Evolutionary conservation across 2,113 vertebrate genomes (phyloP).

Genomic region (Sula dactylatra): DNA sequence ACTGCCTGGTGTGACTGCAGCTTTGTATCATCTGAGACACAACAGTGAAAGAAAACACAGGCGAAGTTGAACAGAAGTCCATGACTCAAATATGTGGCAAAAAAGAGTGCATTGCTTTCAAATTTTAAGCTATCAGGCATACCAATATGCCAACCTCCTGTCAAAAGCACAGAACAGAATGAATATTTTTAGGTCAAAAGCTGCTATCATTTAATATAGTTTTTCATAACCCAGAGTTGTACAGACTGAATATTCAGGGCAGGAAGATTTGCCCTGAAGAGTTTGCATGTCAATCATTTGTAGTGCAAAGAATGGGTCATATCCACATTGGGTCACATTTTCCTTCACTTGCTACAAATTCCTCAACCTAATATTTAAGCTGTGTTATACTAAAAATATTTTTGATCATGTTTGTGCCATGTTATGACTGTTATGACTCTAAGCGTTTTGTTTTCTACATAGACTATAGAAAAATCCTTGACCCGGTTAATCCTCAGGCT

Average conservation of each 20-base stretch:
- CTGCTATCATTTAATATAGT: background rate
- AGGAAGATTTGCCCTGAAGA: background rate
- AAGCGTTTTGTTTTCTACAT: background rate
- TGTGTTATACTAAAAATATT: background rate
- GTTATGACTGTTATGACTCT: background rate
- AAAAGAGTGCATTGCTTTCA: background rate
- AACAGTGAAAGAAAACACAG: background rate
- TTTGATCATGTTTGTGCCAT: background rate
- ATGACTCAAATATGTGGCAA: background rate
- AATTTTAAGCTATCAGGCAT: background rate
- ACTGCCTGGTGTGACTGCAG: background rate
- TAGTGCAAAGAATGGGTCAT: background rate
- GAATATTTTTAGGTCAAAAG: slow-evolving; percentile 22
- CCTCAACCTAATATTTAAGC: background rate
- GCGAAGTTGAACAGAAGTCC: background rate
- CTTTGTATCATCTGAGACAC: background rate
- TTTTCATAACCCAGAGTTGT: slow-evolving; percentile 1
- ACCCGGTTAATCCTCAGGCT: background rate
- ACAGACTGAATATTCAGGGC: slow-evolving; percentile 4
- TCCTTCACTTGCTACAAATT: background rate
- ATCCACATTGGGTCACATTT: background rate
- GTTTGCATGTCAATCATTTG: background rate
- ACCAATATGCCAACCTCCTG: background rate
- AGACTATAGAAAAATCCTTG: slow-evolving; percentile 2
- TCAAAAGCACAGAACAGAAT: background rate